Conservation (phyloP, 2,113 vertebrate species). For the Sorex fumeus region DNA sequence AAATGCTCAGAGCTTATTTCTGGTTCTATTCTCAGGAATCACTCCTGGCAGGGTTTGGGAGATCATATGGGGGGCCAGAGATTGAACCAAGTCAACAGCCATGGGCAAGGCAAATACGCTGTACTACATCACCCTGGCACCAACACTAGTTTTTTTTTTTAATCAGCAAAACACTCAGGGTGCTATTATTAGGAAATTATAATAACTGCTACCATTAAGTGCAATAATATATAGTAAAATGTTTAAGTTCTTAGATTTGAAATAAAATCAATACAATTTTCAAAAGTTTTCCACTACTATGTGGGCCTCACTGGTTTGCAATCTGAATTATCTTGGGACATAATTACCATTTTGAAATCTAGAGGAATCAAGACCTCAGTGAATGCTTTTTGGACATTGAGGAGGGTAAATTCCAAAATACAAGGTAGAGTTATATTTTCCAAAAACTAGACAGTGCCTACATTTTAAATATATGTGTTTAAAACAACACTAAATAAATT, state of each 20-base stretch:
- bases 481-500: slow-evolving; percentile 67
- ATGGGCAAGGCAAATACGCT: not conserved
- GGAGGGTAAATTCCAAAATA: slow-evolving; percentile 50
- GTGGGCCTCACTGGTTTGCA: not conserved
- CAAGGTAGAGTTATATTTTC: not conserved
- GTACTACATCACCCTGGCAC: too few relatives aligned
- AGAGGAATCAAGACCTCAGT: not conserved
- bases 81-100: not conserved
- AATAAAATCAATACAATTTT: slow-evolving; percentile 16
- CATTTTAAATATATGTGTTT: slow-evolving; percentile 65
- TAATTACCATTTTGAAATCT: slow-evolving; percentile 42
- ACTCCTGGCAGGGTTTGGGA: too few relatives aligned
- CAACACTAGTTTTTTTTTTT: not conserved
- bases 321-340: not conserved
- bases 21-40: too few relatives aligned
- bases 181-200: not conserved
- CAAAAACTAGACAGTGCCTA: slow-evolving; percentile 47
- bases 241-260: not conserved
- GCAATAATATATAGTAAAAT: not conserved
- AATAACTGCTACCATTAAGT: not conserved
- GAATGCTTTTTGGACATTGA: not conserved
- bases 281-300: not conserved
- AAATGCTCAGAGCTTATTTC: too few relatives aligned
- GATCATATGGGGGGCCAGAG: too few relatives aligned
- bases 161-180: not conserved